A percentile compares a stretch with the other conserved stretches of the same genome.
Evolutionary conservation across 2,113 vertebrate genomes (phyloP).

Genomic region (Aegithalos caudatus): DNA sequence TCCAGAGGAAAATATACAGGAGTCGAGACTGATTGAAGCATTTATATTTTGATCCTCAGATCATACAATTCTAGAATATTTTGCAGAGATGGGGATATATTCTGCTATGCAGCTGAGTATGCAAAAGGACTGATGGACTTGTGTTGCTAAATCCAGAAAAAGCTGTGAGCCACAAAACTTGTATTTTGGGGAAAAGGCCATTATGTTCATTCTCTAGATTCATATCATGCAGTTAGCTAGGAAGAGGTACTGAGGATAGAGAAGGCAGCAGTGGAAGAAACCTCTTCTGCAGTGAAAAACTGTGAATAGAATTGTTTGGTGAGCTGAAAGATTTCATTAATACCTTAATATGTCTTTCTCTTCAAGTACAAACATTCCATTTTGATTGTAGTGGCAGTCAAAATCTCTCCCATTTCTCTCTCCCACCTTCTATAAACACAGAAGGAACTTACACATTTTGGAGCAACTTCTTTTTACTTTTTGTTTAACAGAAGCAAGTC

Average conservation of each 20-base stretch:
- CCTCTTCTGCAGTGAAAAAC: neutral
- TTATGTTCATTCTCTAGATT: neutral
- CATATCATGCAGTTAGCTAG: neutral
- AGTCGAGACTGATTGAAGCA: neutral
- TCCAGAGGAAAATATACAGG: neutral
- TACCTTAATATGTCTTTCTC: neutral
- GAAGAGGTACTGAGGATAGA: neutral
- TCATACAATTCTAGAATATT: neutral
- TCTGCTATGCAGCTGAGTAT: neutral
- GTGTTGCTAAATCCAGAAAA: neutral
- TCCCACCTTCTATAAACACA: neutral
- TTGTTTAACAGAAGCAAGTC: slow-evolving; percentile 83
- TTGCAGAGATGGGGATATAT: neutral
- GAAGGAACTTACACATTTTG: neutral
- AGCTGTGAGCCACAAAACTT: neutral
- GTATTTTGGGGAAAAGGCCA: neutral
- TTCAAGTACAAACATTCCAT: neutral
- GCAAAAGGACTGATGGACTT: neutral
- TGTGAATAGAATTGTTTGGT: neutral
- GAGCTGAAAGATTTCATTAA: neutral
- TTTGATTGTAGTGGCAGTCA: neutral
- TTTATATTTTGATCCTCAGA: neutral
- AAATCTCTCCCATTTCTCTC: neutral
- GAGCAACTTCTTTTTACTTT: neutral
- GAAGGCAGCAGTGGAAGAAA: neutral